Percentiles rank a stretch among this genome's conserved stretches.
Evolutionary conservation across 2,888 invertebrate species (phyloP).

Genomic region (Buathra laborator): DNA sequence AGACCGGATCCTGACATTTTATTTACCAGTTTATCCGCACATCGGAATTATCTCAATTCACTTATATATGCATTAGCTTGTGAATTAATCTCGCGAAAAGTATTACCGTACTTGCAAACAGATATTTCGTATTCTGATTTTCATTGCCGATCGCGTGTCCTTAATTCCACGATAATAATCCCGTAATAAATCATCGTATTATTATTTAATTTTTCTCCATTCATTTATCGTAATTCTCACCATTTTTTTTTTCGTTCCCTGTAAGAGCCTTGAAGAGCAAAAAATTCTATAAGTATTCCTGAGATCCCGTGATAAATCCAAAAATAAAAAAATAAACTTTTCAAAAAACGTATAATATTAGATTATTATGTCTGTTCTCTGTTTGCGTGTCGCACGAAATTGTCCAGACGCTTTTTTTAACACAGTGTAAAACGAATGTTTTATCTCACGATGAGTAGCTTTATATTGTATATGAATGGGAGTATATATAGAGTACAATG

Average conservation of each 20-base stretch:
- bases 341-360: neutral
- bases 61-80: neutral
- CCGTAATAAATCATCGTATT: no score
- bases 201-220: neutral
- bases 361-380: neutral
- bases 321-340: no score
- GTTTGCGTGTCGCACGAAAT: neutral
- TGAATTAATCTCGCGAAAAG: conserved; percentile 9
- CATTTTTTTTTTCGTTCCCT: neutral
- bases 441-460: neutral
- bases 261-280: no score
- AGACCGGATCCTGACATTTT: conserved; percentile 41
- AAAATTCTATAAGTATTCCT: no score
- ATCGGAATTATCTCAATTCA: neutral
- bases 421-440: neutral
- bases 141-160: no score
- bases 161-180: no score
- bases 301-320: no score
- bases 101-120: neutral
- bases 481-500: conserved; percentile 36
- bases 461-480: conserved; percentile 20
- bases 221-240: neutral
- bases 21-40: conserved; percentile 26
- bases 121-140: no score
- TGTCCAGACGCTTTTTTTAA: neutral